Percentiles rank a stretch among this genome's conserved stretches.
These are phyloP conservation scores for Trichonephila inaurata DNA, from an alignment of 1,140 invertebrate genomes.

Conservation along the genomic window DNA sequence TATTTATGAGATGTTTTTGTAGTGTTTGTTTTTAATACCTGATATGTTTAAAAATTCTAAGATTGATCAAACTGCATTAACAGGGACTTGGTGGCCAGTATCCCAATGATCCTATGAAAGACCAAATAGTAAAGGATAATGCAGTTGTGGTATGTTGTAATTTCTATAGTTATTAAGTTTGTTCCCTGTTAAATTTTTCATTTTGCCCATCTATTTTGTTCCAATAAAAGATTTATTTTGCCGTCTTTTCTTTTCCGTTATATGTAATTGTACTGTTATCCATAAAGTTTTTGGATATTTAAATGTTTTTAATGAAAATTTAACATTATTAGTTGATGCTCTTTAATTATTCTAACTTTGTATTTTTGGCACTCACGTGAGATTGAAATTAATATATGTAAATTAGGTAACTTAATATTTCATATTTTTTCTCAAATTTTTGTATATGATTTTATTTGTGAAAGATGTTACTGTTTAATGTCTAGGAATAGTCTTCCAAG, in stretches of 20 bases:
- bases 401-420: no score
- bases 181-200: conserved; percentile 8
- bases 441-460: no score
- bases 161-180: conserved; percentile 45
- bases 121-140: conserved; percentile 79
- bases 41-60: conserved; percentile 22
- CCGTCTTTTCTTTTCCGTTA: background rate
- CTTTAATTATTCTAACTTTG: no score
- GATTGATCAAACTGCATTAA: conserved; percentile 62
- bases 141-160: conserved; percentile 78
- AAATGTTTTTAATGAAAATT: background rate
- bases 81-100: conserved; percentile 77
- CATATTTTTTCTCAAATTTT: no score
- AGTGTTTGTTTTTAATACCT: background rate
- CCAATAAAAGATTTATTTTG: background rate
- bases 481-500: no score
- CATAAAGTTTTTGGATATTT: background rate
- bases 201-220: background rate
- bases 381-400: no score
- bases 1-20: background rate
- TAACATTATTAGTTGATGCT: no score
- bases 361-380: no score
- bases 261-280: background rate
- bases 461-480: no score
- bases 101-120: conserved; percentile 79